A percentile compares a stretch with the other conserved stretches of the same genome.
phyloP scores from a whole-genome alignment of 1,140 invertebrate species.

The Colletes latitarsis region DNA sequence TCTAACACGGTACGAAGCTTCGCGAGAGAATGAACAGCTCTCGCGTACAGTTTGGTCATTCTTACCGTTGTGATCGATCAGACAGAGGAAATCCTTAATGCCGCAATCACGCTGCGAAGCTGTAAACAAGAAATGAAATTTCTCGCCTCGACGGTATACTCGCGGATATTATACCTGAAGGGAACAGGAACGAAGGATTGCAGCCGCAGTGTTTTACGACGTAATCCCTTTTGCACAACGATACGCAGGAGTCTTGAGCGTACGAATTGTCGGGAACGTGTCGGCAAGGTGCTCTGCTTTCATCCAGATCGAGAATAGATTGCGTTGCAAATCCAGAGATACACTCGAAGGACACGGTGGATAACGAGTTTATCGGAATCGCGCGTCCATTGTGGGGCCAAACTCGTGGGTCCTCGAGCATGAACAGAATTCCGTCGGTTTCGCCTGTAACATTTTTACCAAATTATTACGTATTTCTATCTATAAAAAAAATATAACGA shows the following conservation, averaged over 20 bases:
- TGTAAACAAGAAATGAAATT: not conserved
- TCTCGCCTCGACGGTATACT: too few species aligned
- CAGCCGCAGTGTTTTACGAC: slow-evolving; percentile 39
- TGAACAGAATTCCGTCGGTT: slow-evolving; percentile 18
- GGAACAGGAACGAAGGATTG: slow-evolving; percentile 47
- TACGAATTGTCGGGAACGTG: slow-evolving; percentile 27
- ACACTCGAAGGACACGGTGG: slow-evolving; percentile 27
- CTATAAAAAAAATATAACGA: too few species aligned
- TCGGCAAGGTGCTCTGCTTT: slow-evolving; percentile 23
- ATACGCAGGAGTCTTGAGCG: slow-evolving; percentile 45
- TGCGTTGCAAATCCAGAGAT: slow-evolving; percentile 44
- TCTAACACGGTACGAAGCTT: too few species aligned
- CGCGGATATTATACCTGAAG: slow-evolving; percentile 13
- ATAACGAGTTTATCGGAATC: slow-evolving; percentile 27
- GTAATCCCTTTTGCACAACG: slow-evolving; percentile 38
- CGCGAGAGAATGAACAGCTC: too few species aligned
- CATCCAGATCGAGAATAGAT: slow-evolving; percentile 37
- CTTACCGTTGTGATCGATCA: slow-evolving; percentile 44
- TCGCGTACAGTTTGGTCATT: not conserved
- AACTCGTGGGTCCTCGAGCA: slow-evolving; percentile 41
- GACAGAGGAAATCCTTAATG: slow-evolving; percentile 38
- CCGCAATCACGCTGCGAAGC: slow-evolving; percentile 37
- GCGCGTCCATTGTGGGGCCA: slow-evolving; percentile 48
- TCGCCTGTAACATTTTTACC: slow-evolving; percentile 10
- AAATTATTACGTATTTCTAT: too few species aligned